Evolutionary conservation across 2,113 vertebrate species (phyloP).

Genomic region (crab-eating macaque (Macaca fascicularis)): T2T-MFA8v1.1 NC_088386.1:41833501-41834000

Average conservation of each 20-base stretch:
- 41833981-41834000: conserved; percentile 75
- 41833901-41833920: conserved; percentile 82
- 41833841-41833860: conserved; percentile 60
- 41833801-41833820: conserved; percentile 78
- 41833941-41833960: conserved; percentile 77
- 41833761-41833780: not conserved
- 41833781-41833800: conserved; percentile 71
- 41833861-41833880: conserved; percentile 79
- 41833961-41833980: conserved; percentile 76
- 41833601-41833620: not conserved
- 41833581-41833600: not conserved
- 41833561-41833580: not conserved
- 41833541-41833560: not conserved
- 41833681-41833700: not conserved
- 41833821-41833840: conserved; percentile 64
- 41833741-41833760: conserved; percentile 54
- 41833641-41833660: not conserved
- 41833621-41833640: not conserved
- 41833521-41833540: not conserved
- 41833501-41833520: not conserved
- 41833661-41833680: not conserved
- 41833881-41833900: conserved; percentile 79
- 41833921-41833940: conserved; percentile 84
- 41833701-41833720: not conserved
- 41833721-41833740: not conserved